These are phyloP conservation scores for Henicopernis longicauda DNA, from an alignment of 2,113 vertebrate genomes.

Conservation along the genomic window DNA sequence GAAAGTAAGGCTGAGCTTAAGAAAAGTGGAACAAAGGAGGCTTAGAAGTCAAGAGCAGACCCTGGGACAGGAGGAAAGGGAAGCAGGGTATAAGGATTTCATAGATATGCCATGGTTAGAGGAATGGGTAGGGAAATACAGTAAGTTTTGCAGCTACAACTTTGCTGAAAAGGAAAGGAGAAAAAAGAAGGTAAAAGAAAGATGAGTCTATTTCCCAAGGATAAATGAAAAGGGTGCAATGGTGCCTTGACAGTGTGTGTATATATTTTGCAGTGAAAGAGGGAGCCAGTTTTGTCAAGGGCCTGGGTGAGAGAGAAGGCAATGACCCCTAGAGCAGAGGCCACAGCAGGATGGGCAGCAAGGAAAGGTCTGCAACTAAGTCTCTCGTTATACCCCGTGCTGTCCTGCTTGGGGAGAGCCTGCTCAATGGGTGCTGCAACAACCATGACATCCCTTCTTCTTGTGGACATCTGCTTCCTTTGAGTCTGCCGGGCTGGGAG, in stretches of 20 bases:
- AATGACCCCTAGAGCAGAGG: neutral
- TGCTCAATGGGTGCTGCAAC: neutral
- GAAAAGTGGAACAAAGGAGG: neutral
- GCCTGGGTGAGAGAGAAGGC: neutral
- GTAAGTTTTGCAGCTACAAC: neutral
- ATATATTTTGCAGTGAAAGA: neutral
- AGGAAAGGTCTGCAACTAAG: neutral
- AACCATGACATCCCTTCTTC: neutral
- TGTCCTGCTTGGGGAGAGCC: neutral
- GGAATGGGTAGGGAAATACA: neutral
- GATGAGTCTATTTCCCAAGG: rapidly evolving
- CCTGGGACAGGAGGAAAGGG: neutral
- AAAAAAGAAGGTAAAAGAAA: neutral
- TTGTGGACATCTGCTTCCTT: neutral
- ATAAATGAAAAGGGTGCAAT: neutral
- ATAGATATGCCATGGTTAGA: neutral
- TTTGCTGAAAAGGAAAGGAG: neutral
- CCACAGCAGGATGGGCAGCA: neutral
- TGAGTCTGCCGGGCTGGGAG: rapidly evolving
- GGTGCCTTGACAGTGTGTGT: neutral
- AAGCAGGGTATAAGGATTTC: neutral
- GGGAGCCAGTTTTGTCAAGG: neutral
- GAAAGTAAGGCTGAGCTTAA: neutral
- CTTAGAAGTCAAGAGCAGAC: neutral
- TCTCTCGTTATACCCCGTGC: rapidly evolving